These are phyloP conservation scores for Leiothrix lutea DNA, from an alignment of 2,113 vertebrate genomes.

Conservation along the genomic window DNA sequence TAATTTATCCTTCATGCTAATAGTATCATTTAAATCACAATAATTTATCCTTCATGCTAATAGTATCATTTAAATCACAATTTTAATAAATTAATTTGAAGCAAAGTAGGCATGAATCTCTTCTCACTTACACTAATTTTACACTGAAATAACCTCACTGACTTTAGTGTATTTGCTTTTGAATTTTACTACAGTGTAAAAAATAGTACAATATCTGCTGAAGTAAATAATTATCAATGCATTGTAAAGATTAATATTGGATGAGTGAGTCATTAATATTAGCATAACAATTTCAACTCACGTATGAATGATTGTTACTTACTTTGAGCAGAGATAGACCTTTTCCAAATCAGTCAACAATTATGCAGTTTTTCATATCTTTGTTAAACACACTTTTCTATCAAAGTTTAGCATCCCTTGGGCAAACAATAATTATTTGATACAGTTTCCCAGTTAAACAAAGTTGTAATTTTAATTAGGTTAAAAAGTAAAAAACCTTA, in stretches of 20 bases:
- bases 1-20: constrained; percentile 24
- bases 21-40: not conserved
- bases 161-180: constrained; percentile 9
- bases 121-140: not conserved
- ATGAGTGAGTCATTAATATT: not conserved
- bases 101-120: constrained; percentile 17
- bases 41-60: constrained; percentile 28
- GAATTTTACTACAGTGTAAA: not conserved
- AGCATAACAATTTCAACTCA: not conserved
- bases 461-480: constrained; percentile 56
- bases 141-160: not conserved
- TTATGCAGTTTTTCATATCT: constrained; percentile 48
- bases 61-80: not conserved
- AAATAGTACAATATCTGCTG: not conserved
- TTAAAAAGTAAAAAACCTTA: constrained; percentile 23
- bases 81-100: constrained; percentile 35
- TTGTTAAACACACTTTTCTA: constrained; percentile 50
- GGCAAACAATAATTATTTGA: constrained; percentile 63
- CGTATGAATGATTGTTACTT: constrained; percentile 28
- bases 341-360: constrained; percentile 55
- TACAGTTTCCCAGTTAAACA: constrained; percentile 42
- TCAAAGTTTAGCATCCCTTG: constrained; percentile 55
- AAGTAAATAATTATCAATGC: constrained; percentile 5
- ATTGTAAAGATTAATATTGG: not conserved
- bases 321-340: constrained; percentile 1